Conservation (phyloP, 1,140 invertebrate species). For the Zaprionus taronus region DNA sequence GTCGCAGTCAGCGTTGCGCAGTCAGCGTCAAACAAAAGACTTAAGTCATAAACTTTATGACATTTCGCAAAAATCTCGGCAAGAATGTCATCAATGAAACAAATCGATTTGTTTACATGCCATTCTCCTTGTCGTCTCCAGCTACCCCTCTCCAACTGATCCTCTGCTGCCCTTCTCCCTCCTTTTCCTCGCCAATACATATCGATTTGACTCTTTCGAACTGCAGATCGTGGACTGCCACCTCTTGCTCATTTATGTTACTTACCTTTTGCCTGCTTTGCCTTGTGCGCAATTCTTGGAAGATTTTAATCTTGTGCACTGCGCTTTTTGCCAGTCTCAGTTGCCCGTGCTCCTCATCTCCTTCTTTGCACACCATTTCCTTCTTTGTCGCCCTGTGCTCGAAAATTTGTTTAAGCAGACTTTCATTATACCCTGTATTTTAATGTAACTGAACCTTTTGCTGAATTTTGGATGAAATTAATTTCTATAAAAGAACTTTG, state of each 20-base stretch:
- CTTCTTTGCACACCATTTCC: background rate
- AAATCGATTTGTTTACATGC: conserved; percentile 84
- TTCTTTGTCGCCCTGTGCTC: conserved; percentile 5
- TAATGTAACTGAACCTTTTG: background rate
- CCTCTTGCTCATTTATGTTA: conserved; percentile 68
- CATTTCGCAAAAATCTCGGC: conserved; percentile 82
- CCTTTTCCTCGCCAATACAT: conserved; percentile 40
- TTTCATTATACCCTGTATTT: conserved; percentile 12
- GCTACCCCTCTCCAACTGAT: background rate
- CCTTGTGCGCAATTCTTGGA: conserved; percentile 79
- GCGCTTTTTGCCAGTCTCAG: conserved; percentile 31
- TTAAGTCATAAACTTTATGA: conserved; percentile 85
- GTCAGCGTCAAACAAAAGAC: conserved; percentile 76
- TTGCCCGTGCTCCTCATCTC: background rate
- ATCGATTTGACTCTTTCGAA: conserved; percentile 68
- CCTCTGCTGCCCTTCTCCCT: background rate
- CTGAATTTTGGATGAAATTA: background rate
- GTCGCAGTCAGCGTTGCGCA: conserved; percentile 35
- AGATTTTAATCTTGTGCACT: conserved; percentile 83
- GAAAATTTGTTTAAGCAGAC: background rate
- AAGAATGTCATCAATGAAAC: conserved; percentile 84
- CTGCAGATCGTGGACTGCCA: conserved; percentile 35
- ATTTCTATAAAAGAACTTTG: background rate
- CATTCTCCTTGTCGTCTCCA: conserved; percentile 44
- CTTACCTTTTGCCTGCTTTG: conserved; percentile 55